Base-by-base conservation (phyloP, 2,113 vertebrate genomes). In the Lynx canadensis region DNA sequence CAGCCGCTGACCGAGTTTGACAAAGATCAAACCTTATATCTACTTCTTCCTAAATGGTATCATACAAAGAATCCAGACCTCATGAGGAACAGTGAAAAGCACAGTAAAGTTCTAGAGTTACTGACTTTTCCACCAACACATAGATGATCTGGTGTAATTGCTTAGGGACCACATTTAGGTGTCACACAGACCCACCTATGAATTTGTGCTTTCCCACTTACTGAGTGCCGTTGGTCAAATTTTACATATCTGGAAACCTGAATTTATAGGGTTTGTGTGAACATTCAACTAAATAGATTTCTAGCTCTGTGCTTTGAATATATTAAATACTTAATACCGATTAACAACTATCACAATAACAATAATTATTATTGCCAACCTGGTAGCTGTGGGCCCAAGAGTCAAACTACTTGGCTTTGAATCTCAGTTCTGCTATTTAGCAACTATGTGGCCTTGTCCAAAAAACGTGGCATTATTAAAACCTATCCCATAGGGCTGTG, bases 1-100 rank as follows among this genome's bases (percentile, higher is more conserved):
- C 79, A 96, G 74, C 36, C 80, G 45, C 52, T 90, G 69, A 36
- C 69, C 63, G 89, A 66, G 31, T n/a, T 68, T 89, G 80, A 92
- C 29, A 60, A 76, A 73, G 66, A 94, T 90, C 80, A 92, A 80
- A 50, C 52, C 45, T 86, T 33, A 3, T 41, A 15, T 71, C 10
- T 80, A 13, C 41, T 69, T 79, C 85, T 85, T 41, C 38, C 81
- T 66, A 63, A 76, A 65, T 27, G 48, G 65, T 73, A 19, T 31
- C 55, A 23, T 33, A 63, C 65, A 80, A 86, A 41, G 66, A 74
- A 36, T 63, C 14, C 15, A 63, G 50, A 15, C 14, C 1, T 31
- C 1, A 0, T 48, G 57, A 80, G 31, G n/a, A 80, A 33, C 3
- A 14, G 4, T 41, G 21, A 27, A 74, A 94, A 25, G 15, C 52